These are phyloP conservation scores for Chamaea fasciata DNA, from an alignment of 2,113 vertebrate genomes.

Conservation along the genomic window DNA sequence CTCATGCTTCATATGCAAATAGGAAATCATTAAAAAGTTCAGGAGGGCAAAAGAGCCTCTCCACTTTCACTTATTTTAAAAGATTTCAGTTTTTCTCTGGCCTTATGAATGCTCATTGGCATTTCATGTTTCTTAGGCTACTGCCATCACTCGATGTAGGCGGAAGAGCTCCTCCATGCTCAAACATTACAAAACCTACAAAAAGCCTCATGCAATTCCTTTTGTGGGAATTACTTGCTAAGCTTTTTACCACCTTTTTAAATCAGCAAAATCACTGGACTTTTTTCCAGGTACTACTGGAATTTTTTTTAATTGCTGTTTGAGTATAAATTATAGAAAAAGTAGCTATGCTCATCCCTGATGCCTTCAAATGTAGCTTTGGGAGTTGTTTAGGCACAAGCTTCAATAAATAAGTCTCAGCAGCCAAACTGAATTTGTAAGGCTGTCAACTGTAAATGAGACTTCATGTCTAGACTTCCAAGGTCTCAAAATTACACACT, in stretches of 20 bases:
- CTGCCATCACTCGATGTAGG: neutral
- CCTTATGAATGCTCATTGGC: neutral
- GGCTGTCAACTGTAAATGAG: neutral
- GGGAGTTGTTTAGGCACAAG: neutral
- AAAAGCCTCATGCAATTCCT: neutral
- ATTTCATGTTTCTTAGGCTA: neutral
- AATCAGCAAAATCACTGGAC: neutral
- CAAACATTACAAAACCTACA: neutral
- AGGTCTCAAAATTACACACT: neutral
- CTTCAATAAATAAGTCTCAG: neutral
- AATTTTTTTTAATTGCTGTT: neutral
- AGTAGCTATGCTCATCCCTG: neutral
- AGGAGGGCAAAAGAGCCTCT: neutral
- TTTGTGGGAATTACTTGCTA: neutral
- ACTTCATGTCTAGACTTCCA: neutral
- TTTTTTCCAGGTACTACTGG: neutral
- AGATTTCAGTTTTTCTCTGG: neutral
- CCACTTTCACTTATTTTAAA: neutral
- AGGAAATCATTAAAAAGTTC: neutral
- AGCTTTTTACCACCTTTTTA: neutral
- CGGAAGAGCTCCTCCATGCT: neutral
- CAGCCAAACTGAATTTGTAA: neutral
- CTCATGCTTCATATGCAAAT: neutral
- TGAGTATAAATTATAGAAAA: neutral
- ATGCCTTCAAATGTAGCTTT: neutral